phyloP scores from a whole-genome alignment of 2,888 invertebrate species.

The Sarcophaga rosellei region DNA sequence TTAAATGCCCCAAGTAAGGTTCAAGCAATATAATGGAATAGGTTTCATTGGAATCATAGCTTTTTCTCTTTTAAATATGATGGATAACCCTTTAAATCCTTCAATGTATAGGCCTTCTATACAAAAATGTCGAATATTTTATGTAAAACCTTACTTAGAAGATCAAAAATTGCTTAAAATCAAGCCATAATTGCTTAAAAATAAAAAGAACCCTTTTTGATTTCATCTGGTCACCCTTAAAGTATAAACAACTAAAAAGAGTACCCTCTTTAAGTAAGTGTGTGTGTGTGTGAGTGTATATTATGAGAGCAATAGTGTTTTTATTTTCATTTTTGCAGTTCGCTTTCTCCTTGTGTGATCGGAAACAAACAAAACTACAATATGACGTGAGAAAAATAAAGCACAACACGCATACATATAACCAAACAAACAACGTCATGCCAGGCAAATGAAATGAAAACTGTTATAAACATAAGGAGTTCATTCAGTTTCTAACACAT shows the following conservation, averaged over 20 bases:
- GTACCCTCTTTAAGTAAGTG: not conserved
- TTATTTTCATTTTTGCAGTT: no score
- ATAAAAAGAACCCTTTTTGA: not conserved
- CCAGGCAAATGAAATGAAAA: not conserved
- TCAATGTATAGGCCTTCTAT: no score
- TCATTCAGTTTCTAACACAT: slow-evolving; percentile 39
- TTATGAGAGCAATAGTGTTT: no score
- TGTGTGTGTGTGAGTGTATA: not conserved
- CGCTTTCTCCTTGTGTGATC: slow-evolving; percentile 1
- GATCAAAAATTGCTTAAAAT: no score
- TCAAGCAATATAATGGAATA: no score
- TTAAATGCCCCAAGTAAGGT: no score
- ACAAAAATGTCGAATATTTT: no score
- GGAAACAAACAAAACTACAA: slow-evolving; percentile 17
- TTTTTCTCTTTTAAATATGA: no score
- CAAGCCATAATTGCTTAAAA: no score
- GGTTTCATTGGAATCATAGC: no score
- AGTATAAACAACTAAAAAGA: not conserved
- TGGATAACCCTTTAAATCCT: no score
- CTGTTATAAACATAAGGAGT: not conserved
- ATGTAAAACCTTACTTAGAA: no score
- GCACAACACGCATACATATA: not conserved
- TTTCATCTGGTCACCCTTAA: not conserved
- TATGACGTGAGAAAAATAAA: not conserved
- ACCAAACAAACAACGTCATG: not conserved